Base-by-base conservation (phyloP, 2,888 invertebrate genomes). In the Odontothrips loti region DNA sequence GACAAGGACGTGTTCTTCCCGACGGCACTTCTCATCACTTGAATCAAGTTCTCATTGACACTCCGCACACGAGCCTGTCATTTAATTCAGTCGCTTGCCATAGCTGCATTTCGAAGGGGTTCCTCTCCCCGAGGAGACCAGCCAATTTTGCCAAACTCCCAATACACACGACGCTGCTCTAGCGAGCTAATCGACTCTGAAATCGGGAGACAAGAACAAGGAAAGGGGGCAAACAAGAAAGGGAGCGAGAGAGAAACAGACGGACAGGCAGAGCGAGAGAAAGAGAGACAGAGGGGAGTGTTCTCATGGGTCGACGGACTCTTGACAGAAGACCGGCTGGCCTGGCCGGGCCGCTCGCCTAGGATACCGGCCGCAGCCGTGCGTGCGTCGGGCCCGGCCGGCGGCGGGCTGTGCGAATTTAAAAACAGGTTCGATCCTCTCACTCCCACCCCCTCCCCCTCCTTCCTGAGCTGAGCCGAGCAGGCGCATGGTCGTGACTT, bases 311-410 rank as follows among this genome's bases (percentile, higher is more conserved):
- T 27, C 68, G 68, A 10, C 27, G 58, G n/a, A 17, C 58, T 17
- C n/a, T 58, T 58, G 58, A 58, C 58, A 58, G 58, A 17, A 58
- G 58, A 58, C 58, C 58, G 58, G 58, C 58, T 58, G 15, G 58
- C 10, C 20, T 8, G 58, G 58, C 20, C 20, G 11, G 15, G 17
- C 20, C 20, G 58, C 58, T 58, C 58, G 58, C 17, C 58, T 58
- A 58, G 34, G 34, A 43, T 6, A 43, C 34, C 34, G 34, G 34
- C 34, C 34, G 34, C 6, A 6, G 34, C 34, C 6, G 34, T 43
- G 34, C 34, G 34, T 43, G 34, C 34, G 34, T 43, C 34, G 34
- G 34, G 34, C 34, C n/a, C 34, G 34, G 34, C 34, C 1, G 58
- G 58, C 58, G n/a, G 15, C 58, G n/a, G 20, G 23, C 23, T 27